Evolutionary conservation across 2,113 vertebrate species (phyloP), one percentile per base, ranked within the genome.

Genomic region (Edolisoma coerulescens): DNA sequence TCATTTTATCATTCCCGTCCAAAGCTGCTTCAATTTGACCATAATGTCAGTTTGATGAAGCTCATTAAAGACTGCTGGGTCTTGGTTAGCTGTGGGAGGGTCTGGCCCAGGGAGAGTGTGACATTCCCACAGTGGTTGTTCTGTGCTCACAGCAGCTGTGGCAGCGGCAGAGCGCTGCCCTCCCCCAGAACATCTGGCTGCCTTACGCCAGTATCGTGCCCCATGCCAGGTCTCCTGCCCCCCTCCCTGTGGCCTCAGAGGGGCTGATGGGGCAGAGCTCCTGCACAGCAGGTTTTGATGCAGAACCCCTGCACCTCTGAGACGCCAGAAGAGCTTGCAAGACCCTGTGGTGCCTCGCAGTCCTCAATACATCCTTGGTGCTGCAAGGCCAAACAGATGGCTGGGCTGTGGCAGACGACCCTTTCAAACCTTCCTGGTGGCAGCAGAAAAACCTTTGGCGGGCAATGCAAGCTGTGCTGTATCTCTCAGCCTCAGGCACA

Each of bases 121-220:
- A 41, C 5, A 2, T 65, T 83, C 60, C 84, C 7, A 4, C 2
- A 0, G 60, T 7, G 35, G 37, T 33, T 63, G n/a, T 10, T 78
- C 60, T 20, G 35, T 10, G 30, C 61, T 73, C 26, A 11, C 23
- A 45, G 56, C 47, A 63, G 52, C 60, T 70, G 50, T n/a, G 56
- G 42, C 59, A 87, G 54, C 3, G 3, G 13, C 3, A 7, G 5
- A 61, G 60, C 33, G 16, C 63, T 30, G 35, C 47, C 69, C 69
- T 54, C 24, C 35, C 45, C 63, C n/a, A n/a, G 35, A 77, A 81
- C 69, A 89, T 90, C 84, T 89, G 84, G 35, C 69, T 87, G 73
- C 69, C 81, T 81, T 30, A 35, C 0, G 0, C 11, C 35, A 8
- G 17, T 5, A 5, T 6, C 5, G 0, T 42, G 33, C 18, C 54